Percentiles rank a stretch among this genome's conserved stretches.
Conservation (phyloP, 2,797 vertebrate genomes). For the Triplophysa bombifrons region DNA sequence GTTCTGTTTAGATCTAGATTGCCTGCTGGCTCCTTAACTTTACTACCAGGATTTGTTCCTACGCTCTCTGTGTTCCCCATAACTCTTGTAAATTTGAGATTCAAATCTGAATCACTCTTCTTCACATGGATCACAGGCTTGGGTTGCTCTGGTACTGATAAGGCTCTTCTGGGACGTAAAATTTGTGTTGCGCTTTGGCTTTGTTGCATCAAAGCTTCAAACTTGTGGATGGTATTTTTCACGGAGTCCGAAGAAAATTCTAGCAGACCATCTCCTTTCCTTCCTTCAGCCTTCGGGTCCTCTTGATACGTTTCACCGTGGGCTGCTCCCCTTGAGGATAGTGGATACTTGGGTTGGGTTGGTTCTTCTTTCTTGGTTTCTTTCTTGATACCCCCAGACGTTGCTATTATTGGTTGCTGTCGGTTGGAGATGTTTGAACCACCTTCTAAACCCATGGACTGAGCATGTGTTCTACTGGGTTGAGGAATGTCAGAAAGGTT, state of each 20-base stretch:
- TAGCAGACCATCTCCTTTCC: conserved; percentile 50
- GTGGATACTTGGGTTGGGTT: conserved; percentile 28
- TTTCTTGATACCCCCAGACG: not conserved
- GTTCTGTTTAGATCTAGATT: conserved; percentile 15
- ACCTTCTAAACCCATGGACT: not conserved
- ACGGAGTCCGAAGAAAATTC: conserved; percentile 68
- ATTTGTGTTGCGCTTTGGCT: conserved; percentile 48
- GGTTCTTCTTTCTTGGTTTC: conserved; percentile 11
- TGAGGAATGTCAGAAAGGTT: conserved; percentile 54
- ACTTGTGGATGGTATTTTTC: conserved; percentile 79
- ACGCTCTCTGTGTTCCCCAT: conserved; percentile 2
- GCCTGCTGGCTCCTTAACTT: conserved; percentile 42
- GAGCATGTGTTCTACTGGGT: conserved; percentile 48
- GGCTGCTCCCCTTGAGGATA: conserved; percentile 14
- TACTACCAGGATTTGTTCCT: conserved; percentile 32
- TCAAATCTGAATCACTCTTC: conserved; percentile 54
- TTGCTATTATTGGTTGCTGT: not conserved
- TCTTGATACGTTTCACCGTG: conserved; percentile 14
- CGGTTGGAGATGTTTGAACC: not conserved
- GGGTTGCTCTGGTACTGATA: conserved; percentile 65
- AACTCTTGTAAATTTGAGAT: not conserved
- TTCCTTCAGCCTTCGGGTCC: conserved; percentile 55
- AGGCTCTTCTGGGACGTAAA: conserved; percentile 60
- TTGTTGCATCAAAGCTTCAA: conserved; percentile 74
- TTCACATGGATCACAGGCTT: conserved; percentile 33